Evolutionary conservation across 2,888 invertebrate species (phyloP), one percentile per base, ranked within the genome.

Genomic region (Pterostichus madidus): DNA sequence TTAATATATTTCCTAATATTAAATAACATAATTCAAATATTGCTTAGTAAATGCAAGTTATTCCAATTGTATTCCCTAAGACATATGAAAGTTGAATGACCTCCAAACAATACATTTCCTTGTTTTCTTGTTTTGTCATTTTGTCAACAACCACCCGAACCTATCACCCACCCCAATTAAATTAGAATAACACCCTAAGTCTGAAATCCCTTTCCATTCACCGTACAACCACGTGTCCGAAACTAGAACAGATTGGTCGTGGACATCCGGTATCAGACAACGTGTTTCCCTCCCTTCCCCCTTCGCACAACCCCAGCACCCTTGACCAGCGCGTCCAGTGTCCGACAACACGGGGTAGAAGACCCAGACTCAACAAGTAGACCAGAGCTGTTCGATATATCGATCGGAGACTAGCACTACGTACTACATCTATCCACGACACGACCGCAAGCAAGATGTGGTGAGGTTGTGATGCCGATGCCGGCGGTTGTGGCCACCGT

Each of bases 361-460:
- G 32, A 44, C 78, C 83, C 52, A 84, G 84, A 88, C 87, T 89
- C 89, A 89, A 89, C 89, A 89, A 89, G 89, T 89, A 89, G 89
- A 89, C 88, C 88, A 89, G 87, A 88, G 87, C 87, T 87, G 87
- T 87, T 89, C 89, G 89, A 89, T 89, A 89, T 89, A 89, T 89
- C 88, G 89, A 89, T 89, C 88, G 86, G 86, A 86, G 15, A 53
- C 53, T 17, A 13, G 11, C 59, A 5, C 44, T 10, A 17, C 15
- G 17, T 44, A 49, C 68, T 56, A 64, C 64, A 64, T 71, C 17
- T 39, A 71, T 15, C 39, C 44, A 17, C 15, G 44, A 61, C 61
- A 68, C 64, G 24, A 68, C 64, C 64, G 39, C 39, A 68, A 39
- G 35, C 64, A 13, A n/a, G 49, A 13, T 5, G 49, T n/a, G n/a